Evolutionary conservation across 2,888 invertebrate genomes (phyloP).

Genomic region (Oeneis ivallda): DNA sequence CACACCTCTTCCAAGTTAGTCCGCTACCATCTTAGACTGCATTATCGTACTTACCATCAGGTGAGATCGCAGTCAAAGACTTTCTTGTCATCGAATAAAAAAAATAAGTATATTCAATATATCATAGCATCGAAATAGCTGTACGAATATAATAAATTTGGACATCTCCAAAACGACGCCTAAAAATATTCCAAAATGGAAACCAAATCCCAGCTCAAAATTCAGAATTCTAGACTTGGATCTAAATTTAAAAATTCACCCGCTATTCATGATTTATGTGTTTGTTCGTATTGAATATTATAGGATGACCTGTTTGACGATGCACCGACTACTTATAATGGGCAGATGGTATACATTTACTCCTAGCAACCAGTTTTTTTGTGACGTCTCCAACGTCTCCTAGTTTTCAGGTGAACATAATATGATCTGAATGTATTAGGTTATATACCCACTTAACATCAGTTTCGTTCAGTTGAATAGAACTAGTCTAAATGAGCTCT

Average conservation of each 20-base stretch:
- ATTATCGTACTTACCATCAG: too few relatives aligned
- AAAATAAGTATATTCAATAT: too few relatives aligned
- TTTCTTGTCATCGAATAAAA: too few relatives aligned
- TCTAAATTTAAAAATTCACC: slow-evolving; percentile 54
- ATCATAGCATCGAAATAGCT: not conserved
- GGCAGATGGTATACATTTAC: slow-evolving; percentile 67
- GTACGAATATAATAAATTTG: not conserved
- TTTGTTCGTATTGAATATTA: slow-evolving; percentile 59
- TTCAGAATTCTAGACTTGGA: slow-evolving; percentile 45
- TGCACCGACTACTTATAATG: slow-evolving; percentile 67
- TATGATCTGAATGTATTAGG: slow-evolving; percentile 6
- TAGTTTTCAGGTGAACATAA: slow-evolving; percentile 32
- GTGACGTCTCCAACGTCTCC: slow-evolving; percentile 24
- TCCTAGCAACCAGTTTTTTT: slow-evolving; percentile 56
- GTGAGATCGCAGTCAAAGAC: too few relatives aligned
- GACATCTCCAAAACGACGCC: not conserved
- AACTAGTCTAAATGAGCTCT: too few relatives aligned
- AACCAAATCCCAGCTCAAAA: slow-evolving; percentile 41
- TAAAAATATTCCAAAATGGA: slow-evolving; percentile 31
- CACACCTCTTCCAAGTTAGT: too few relatives aligned
- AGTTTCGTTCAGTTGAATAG: too few relatives aligned
- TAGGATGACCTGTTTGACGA: slow-evolving; percentile 71
- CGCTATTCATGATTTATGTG: slow-evolving; percentile 62
- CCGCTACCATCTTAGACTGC: too few relatives aligned
- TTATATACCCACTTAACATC: too few relatives aligned